These are phyloP conservation scores for Botia kubotai DNA, from an alignment of 2,797 vertebrate genomes.

Conservation along the genomic window DNA sequence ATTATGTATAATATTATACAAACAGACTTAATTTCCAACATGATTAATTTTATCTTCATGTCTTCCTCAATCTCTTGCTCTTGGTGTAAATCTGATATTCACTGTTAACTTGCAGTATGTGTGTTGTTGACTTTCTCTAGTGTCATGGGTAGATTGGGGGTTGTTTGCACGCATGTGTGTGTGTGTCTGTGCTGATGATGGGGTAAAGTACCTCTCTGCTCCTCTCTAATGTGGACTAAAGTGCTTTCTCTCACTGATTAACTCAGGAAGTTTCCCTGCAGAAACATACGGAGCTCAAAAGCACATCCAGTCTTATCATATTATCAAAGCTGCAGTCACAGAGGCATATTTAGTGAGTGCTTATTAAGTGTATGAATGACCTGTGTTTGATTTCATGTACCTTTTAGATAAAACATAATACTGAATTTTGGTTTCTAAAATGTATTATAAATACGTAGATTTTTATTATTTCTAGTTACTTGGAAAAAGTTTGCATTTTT, in stretches of 20 bases:
- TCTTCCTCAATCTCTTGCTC: not conserved
- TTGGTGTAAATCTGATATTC: slow-evolving; percentile 10
- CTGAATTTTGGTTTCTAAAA: not conserved
- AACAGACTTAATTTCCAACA: not conserved
- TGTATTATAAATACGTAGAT: not conserved
- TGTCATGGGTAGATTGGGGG: slow-evolving; percentile 23
- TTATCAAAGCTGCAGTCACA: not conserved
- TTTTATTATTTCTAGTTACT: too few relatives aligned
- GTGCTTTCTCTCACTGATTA: slow-evolving; percentile 64
- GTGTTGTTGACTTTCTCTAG: slow-evolving; percentile 25
- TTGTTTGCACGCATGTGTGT: slow-evolving; percentile 12
- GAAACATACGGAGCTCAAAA: slow-evolving; percentile 33
- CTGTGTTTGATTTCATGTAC: not conserved
- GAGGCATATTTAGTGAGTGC: not conserved
- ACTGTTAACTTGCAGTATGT: not conserved
- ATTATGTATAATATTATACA: too few relatives aligned
- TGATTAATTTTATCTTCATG: not conserved
- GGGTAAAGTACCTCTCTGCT: slow-evolving; percentile 47
- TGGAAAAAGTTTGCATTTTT: too few relatives aligned
- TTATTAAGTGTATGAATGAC: not conserved
- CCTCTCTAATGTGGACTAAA: slow-evolving; percentile 60
- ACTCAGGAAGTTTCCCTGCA: slow-evolving; percentile 58
- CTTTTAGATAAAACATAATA: not conserved
- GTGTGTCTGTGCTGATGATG: slow-evolving; percentile 40
- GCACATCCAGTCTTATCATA: slow-evolving; percentile 15